Evolutionary conservation across 1,140 invertebrate species (phyloP).

Genomic region (Drosophila willistoni): DNA sequence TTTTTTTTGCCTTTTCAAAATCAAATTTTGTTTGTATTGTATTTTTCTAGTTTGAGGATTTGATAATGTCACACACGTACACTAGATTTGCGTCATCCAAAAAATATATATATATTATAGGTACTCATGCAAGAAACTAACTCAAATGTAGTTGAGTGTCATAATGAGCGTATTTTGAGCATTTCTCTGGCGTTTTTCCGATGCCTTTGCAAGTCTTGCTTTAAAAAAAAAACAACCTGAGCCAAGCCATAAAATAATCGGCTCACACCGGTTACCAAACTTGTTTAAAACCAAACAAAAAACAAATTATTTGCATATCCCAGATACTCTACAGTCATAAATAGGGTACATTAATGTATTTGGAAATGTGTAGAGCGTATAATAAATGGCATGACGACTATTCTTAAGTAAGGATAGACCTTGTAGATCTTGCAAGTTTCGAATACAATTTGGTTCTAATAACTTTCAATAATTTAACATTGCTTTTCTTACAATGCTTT

Average conservation of each 20-base stretch:
- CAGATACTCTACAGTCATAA: not conserved
- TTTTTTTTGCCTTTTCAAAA: constrained; percentile 9
- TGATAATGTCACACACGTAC: constrained; percentile 18
- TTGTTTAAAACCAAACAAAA: constrained; percentile 7
- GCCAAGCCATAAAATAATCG: not conserved
- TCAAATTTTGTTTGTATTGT: constrained; percentile 3
- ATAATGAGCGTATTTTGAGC: not conserved
- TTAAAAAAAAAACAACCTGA: not conserved
- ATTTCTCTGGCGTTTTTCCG: not conserved
- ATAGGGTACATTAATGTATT: not conserved
- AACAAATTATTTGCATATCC: constrained; percentile 4
- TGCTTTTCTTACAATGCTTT: too few species aligned
- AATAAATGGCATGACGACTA: too few species aligned
- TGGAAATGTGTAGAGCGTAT: not conserved
- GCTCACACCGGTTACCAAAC: constrained; percentile 21
- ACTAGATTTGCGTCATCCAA: constrained; percentile 16
- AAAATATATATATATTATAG: not conserved
- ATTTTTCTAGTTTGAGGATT: constrained; percentile 13
- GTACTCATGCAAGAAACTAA: not conserved
- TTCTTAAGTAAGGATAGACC: too few species aligned
- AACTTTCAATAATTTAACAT: too few species aligned
- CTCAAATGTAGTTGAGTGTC: not conserved
- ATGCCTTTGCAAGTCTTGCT: not conserved
- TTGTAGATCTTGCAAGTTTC: too few species aligned
- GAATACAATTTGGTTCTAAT: too few species aligned